phyloP scores from a whole-genome alignment of 2,113 vertebrate genomes.

The Labrus mixtus region DNA sequence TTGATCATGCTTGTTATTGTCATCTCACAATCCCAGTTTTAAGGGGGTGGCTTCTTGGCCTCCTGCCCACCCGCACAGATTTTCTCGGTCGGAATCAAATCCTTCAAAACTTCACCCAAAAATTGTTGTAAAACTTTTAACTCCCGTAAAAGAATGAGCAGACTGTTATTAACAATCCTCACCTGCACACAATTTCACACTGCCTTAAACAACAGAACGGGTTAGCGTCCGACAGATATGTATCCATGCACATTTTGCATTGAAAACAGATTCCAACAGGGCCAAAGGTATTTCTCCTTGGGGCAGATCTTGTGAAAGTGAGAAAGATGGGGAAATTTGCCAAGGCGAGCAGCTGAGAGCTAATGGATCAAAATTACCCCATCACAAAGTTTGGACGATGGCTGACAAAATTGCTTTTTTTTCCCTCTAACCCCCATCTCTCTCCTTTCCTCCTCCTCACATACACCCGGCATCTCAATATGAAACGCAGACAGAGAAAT shows the following conservation, averaged over 20 bases:
- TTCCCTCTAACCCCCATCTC: slow-evolving; percentile 42
- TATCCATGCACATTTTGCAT: slow-evolving; percentile 67
- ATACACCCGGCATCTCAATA: slow-evolving; percentile 75
- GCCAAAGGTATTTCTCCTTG: slow-evolving; percentile 70
- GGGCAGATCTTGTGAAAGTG: slow-evolving; percentile 75
- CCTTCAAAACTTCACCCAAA: slow-evolving; percentile 39
- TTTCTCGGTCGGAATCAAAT: slow-evolving; percentile 38
- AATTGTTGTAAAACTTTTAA: slow-evolving; percentile 64
- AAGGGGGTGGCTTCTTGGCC: slow-evolving; percentile 60
- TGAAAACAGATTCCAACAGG: slow-evolving; percentile 79
- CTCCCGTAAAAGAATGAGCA: slow-evolving; percentile 50
- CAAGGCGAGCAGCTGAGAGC: slow-evolving; percentile 78
- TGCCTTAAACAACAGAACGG: slow-evolving; percentile 73
- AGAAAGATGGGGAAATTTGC: slow-evolving; percentile 80
- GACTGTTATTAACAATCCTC: slow-evolving; percentile 63
- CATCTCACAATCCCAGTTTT: slow-evolving; percentile 65
- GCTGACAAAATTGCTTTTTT: slow-evolving; percentile 84
- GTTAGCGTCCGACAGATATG: slow-evolving; percentile 62
- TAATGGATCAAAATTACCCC: slow-evolving; percentile 87
- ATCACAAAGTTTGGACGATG: slow-evolving; percentile 85
- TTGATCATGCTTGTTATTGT: slow-evolving; percentile 72
- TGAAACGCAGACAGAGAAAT: slow-evolving; percentile 86
- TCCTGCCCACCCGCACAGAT: slow-evolving; percentile 43
- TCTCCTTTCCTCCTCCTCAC: slow-evolving; percentile 47
- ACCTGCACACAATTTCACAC: slow-evolving; percentile 74